phyloP scores from a whole-genome alignment of 1,140 invertebrate genomes.

The Zaprionus taronus region DNA sequence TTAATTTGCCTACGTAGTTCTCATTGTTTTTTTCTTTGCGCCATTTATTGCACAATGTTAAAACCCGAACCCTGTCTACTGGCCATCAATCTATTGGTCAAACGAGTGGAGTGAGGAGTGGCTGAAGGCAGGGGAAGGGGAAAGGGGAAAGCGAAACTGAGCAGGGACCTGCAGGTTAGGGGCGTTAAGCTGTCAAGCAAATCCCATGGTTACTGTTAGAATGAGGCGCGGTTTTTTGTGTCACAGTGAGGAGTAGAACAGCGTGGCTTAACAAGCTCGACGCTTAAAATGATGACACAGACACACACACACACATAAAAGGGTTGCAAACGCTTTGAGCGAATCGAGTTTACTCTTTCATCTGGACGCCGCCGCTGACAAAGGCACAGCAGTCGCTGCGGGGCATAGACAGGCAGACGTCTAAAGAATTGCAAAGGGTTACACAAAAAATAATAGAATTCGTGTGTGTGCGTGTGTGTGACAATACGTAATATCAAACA shows the following conservation, averaged over 20 bases:
- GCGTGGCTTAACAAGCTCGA: constrained; percentile 65
- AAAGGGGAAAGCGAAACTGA: neutral
- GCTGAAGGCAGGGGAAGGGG: neutral
- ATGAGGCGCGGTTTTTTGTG: constrained; percentile 65
- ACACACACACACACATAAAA: constrained; percentile 64
- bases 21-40: constrained; percentile 15
- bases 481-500: constrained; percentile 10
- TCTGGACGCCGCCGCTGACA: constrained; percentile 44
- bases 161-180: neutral
- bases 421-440: constrained; percentile 45
- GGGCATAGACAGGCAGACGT: constrained; percentile 60
- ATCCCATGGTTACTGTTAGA: constrained; percentile 61
- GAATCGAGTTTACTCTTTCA: constrained; percentile 63
- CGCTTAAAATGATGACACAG: constrained; percentile 70
- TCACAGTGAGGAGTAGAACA: constrained; percentile 10
- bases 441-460: neutral
- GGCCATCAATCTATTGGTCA: constrained; percentile 77
- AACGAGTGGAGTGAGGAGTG: neutral
- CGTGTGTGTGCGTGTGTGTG: neutral
- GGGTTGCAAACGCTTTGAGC: constrained; percentile 69
- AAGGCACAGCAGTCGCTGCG: constrained; percentile 46
- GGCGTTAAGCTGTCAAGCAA: constrained; percentile 68
- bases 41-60: constrained; percentile 67
- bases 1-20: constrained; percentile 6
- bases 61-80: constrained; percentile 66